These are phyloP conservation scores for Caenorhabditis virilis DNA, from an alignment of 2,888 invertebrate species.

Conservation along the genomic window DNA sequence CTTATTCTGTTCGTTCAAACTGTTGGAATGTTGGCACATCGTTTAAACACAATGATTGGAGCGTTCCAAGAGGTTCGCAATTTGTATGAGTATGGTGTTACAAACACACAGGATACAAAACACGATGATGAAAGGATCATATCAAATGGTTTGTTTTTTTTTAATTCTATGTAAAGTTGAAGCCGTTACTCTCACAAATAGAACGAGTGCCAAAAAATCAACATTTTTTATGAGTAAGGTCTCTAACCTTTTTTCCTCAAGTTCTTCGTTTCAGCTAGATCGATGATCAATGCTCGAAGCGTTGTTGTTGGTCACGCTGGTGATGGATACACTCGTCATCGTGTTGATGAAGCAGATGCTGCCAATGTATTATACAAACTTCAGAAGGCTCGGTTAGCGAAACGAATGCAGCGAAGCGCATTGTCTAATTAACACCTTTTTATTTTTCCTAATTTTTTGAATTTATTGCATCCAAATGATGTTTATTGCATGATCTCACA, in stretches of 20 bases:
- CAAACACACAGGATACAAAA: slow-evolving; percentile 20
- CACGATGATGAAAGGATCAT: slow-evolving; percentile 49
- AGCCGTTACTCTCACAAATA: background rate
- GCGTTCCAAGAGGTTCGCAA: slow-evolving; percentile 64
- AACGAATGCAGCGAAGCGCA: slow-evolving; percentile 41
- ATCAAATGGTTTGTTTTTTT: slow-evolving; percentile 36
- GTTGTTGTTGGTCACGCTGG: slow-evolving; percentile 57
- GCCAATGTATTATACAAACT: slow-evolving; percentile 63
- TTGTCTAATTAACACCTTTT: slow-evolving; percentile 13
- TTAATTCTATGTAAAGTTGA: slow-evolving; percentile 8
- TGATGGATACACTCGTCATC: slow-evolving; percentile 61
- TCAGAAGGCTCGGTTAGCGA: slow-evolving; percentile 51
- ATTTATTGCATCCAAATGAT: background rate
- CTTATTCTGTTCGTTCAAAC: slow-evolving; percentile 64
- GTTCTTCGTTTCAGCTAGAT: slow-evolving; percentile 50
- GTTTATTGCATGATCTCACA: slow-evolving; percentile 19
- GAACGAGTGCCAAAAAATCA: background rate
- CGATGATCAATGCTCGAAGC: slow-evolving; percentile 57
- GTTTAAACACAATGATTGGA: slow-evolving; percentile 83
- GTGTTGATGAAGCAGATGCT: slow-evolving; percentile 35
- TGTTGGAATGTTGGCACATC: slow-evolving; percentile 88
- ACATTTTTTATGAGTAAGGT: too few species aligned
- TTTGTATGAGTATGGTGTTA: slow-evolving; percentile 47
- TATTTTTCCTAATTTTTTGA: background rate
- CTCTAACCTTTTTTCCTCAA: background rate